These are phyloP conservation scores for Watsonalla cultraria DNA, from an alignment of 2,888 invertebrate genomes.

Conservation along the genomic window DNA sequence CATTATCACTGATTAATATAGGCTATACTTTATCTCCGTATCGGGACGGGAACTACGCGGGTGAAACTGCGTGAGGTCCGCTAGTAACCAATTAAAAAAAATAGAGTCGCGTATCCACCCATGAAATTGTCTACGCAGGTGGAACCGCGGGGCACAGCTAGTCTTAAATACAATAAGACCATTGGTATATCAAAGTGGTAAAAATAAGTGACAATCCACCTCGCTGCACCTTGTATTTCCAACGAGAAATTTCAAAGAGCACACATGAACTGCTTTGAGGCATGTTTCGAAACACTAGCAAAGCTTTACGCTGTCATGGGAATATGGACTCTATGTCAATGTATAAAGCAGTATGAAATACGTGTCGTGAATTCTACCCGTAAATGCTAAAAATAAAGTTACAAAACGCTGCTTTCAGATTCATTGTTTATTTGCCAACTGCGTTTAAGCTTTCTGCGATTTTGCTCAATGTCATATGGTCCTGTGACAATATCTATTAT, in stretches of 20 bases:
- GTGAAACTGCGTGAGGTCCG: too few relatives aligned
- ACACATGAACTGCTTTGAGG: slow-evolving; percentile 24
- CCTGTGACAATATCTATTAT: too few relatives aligned
- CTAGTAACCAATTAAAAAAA: not conserved
- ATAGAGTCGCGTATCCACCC: too few relatives aligned
- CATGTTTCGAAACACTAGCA: slow-evolving; percentile 24
- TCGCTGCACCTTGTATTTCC: slow-evolving; percentile 26
- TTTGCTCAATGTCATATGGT: not conserved
- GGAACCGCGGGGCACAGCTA: too few relatives aligned
- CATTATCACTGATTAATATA: too few relatives aligned
- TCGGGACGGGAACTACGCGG: too few relatives aligned
- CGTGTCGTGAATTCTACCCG: slow-evolving; percentile 13
- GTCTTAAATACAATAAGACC: not conserved
- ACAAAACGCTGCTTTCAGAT: slow-evolving; percentile 16
- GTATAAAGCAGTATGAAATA: slow-evolving; percentile 8
- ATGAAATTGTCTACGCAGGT: too few relatives aligned
- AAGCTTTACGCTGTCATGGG: slow-evolving; percentile 10
- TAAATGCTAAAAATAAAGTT: slow-evolving; percentile 31
- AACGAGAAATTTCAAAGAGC: slow-evolving; percentile 29
- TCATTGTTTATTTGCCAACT: slow-evolving; percentile 14
- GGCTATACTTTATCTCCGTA: too few relatives aligned
- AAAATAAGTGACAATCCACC: slow-evolving; percentile 20
- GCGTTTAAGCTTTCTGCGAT: not conserved
- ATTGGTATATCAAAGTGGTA: slow-evolving; percentile 4
- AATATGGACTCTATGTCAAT: slow-evolving; percentile 6